Evolutionary conservation across 2,113 vertebrate species (phyloP).

Genomic region (Probosciger aterrimus): DNA sequence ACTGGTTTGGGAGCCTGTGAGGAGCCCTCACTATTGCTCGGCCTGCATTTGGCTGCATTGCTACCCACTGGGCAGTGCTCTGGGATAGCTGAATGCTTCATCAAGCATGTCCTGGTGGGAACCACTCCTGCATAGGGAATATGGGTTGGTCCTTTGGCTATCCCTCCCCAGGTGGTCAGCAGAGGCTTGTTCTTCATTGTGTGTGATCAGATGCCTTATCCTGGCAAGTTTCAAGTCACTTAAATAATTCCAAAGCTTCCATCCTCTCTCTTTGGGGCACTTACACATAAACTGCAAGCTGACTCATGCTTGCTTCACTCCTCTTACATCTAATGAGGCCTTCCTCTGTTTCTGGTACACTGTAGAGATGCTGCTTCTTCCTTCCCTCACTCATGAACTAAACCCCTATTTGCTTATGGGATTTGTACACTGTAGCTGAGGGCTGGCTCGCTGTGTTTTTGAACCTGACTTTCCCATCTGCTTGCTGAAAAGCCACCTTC

Average conservation of each 20-base stretch:
- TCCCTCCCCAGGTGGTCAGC: background rate
- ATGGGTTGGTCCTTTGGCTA: background rate
- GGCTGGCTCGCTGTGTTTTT: background rate
- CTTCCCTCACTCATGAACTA: background rate
- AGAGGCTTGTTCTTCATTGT: background rate
- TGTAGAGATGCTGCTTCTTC: background rate
- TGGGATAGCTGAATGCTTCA: background rate
- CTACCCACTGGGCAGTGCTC: background rate
- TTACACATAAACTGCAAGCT: background rate
- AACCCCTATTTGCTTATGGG: background rate
- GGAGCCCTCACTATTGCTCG: background rate
- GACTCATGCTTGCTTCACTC: background rate
- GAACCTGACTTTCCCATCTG: background rate
- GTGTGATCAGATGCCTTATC: background rate
- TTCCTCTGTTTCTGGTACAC: background rate
- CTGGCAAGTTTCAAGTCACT: background rate
- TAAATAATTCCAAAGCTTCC: background rate
- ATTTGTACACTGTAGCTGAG: background rate
- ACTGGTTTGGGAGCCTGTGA: background rate
- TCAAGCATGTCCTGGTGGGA: background rate
- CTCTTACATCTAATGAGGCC: background rate
- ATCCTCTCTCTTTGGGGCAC: background rate
- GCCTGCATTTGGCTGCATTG: background rate
- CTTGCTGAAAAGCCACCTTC: background rate
- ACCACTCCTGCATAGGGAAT: background rate